Conservation (phyloP, 2,888 invertebrate genomes). For the Oxycera nigricornis region DNA sequence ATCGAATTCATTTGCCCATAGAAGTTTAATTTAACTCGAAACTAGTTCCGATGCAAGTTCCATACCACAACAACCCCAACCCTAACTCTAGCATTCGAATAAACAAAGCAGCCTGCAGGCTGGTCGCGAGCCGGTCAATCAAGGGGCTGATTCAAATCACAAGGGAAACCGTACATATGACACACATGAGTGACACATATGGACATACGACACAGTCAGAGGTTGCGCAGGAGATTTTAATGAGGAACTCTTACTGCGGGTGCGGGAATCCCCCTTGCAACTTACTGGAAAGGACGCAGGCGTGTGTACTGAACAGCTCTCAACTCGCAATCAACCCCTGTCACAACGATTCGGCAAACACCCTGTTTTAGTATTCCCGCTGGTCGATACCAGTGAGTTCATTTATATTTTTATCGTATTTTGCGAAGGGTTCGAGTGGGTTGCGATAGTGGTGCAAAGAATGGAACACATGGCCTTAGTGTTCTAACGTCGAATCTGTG, state of each 20-base stretch:
- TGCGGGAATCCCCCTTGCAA: not conserved
- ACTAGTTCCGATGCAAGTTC: not conserved
- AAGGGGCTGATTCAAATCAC: slow-evolving; percentile 32
- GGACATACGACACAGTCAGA: slow-evolving; percentile 10
- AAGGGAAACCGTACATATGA: slow-evolving; percentile 24
- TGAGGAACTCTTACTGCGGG: slow-evolving; percentile 3
- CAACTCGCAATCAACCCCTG: not conserved
- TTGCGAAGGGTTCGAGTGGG: not conserved
- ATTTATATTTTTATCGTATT: not conserved
- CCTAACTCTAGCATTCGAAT: not conserved
- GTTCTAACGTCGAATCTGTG: not conserved
- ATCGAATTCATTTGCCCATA: no score
- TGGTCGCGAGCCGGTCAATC: slow-evolving; percentile 28
- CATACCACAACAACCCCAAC: not conserved
- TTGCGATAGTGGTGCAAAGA: not conserved
- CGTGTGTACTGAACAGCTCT: not conserved
- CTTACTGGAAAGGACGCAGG: not conserved
- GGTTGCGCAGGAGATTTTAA: not conserved
- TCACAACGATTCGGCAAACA: not conserved
- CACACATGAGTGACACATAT: slow-evolving; percentile 25
- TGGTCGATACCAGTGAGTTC: not conserved
- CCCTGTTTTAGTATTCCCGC: not conserved
- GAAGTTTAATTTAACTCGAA: no score
- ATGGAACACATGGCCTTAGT: not conserved
- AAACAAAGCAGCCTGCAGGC: not conserved